These are phyloP conservation scores for Macrosoma leucophasiata DNA, from an alignment of 2,888 invertebrate genomes.

Conservation along the genomic window DNA sequence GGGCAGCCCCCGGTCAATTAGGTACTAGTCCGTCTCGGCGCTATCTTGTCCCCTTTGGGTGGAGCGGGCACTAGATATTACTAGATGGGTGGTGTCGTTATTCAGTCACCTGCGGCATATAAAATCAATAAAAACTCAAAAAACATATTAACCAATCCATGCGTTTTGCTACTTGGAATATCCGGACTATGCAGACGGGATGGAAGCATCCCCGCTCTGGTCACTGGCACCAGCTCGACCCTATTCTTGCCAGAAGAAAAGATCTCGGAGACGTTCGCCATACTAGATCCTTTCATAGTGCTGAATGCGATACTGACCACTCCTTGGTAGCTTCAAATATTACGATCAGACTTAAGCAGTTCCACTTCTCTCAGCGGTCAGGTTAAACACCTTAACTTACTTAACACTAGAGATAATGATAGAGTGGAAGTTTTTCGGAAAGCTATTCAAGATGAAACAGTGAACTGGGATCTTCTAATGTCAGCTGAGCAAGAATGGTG, in stretches of 20 bases:
- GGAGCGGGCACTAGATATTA: no score
- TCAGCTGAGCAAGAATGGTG: no score
- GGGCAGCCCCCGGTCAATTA: constrained; percentile 3
- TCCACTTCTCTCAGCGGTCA: not conserved
- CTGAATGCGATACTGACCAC: constrained; percentile 19
- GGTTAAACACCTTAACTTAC: not conserved
- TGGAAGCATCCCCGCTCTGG: constrained; percentile 23
- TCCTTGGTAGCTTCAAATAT: constrained; percentile 6
- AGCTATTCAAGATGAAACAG: no score
- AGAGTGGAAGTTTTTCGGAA: not conserved
- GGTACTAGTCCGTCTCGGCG: constrained; percentile 4
- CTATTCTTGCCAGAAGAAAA: constrained; percentile 16
- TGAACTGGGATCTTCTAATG: no score
- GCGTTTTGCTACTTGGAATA: no score
- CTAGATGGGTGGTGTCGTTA: no score
- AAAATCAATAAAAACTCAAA: no score
- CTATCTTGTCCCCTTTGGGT: no score
- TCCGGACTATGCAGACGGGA: no score
- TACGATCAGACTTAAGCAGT: not conserved
- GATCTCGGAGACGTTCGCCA: constrained; percentile 13
- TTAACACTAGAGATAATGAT: not conserved
- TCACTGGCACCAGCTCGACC: constrained; percentile 23
- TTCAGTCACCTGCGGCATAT: no score
- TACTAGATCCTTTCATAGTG: constrained; percentile 15
- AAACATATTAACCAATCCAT: no score